Base-by-base conservation (phyloP, 2,797 vertebrate genomes). In the Enteromius anoplus region DNA sequence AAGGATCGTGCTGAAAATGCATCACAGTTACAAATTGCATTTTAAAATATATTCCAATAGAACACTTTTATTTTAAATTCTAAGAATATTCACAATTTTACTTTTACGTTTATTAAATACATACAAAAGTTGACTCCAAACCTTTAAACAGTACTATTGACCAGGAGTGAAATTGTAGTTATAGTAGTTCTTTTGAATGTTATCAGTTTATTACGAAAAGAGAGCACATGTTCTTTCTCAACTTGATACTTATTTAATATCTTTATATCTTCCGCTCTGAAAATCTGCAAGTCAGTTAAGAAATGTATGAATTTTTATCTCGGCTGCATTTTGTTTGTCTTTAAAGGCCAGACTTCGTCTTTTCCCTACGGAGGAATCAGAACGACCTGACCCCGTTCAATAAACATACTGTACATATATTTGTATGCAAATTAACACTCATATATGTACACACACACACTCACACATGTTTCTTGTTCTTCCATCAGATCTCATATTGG, bases 401-500 rank as follows among this genome's bases (percentile, higher is more conserved):
- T 17, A 60, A 75, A 75, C 53, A 42, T n/a, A n/a, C n/a, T n/a
- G n/a, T 19, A 40, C 3, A 58, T 55, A 42, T 12, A 60, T 73
- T 37, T 73, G 49, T 53, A 64, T 64, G 26, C 60, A 32, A 64
- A 64, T 32, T 29, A 26, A 37, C 29, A 34, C 47, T 7, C 21
- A 9, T 21, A 53, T 15, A 32, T n/a, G n/a, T 37, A 23, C 66
- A 3, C 40, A 47, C 68, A 62, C 23, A 26, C 60, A 14, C 23
- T 12, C 65, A 23, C 66, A 26, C 66, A 7, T 15, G 1, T 15
- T 19, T 17, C 45, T 32, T 34, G 9, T 34, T 73, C 49, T 37
- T 53, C 65, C 19, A 26, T 78, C 60, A 14, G 60, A 65, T 15
- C 60, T 69, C 32, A 69, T 75, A 75, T 60, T 23, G 51, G 34